phyloP scores from a whole-genome alignment of 2,888 invertebrate genomes.

The Drosophila borealis region DNA sequence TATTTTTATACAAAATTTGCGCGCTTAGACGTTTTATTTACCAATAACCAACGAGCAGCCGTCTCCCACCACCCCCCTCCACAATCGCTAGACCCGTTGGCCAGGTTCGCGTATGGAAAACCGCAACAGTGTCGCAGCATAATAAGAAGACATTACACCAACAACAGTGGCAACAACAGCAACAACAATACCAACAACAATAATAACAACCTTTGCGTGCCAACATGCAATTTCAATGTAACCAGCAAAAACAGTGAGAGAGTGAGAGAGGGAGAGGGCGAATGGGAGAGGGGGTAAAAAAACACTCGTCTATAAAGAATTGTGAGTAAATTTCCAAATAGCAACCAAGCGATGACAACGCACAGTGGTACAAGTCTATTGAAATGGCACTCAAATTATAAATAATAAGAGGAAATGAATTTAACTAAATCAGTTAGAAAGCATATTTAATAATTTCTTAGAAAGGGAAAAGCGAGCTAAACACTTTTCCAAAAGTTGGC shows the following conservation, averaged over 20 bases:
- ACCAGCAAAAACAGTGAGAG: slow-evolving; percentile 28
- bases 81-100: slow-evolving; percentile 11
- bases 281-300: slow-evolving; percentile 18
- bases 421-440: not conserved
- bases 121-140: slow-evolving; percentile 76
- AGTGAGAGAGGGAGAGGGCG: not conserved
- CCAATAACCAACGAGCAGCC: slow-evolving; percentile 69
- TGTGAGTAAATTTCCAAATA: slow-evolving; percentile 75
- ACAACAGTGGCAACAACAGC: slow-evolving; percentile 61
- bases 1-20: slow-evolving; percentile 71
- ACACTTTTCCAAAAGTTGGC: no score
- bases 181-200: slow-evolving; percentile 39
- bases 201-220: slow-evolving; percentile 80
- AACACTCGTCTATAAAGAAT: slow-evolving; percentile 74
- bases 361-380: slow-evolving; percentile 36
- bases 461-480: no score
- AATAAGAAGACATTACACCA: slow-evolving; percentile 78
- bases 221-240: slow-evolving; percentile 84
- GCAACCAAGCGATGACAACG: slow-evolving; percentile 52
- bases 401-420: not conserved
- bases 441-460: no score
- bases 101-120: slow-evolving; percentile 44
- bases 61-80: slow-evolving; percentile 12
- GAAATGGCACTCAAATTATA: not conserved
- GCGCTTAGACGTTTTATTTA: slow-evolving; percentile 77